A percentile compares a stretch with the other conserved stretches of the same genome.
Evolutionary conservation across 92 coral and sea anemone species (phyloP).

Genomic region (Epizoanthus scotinus): DNA sequence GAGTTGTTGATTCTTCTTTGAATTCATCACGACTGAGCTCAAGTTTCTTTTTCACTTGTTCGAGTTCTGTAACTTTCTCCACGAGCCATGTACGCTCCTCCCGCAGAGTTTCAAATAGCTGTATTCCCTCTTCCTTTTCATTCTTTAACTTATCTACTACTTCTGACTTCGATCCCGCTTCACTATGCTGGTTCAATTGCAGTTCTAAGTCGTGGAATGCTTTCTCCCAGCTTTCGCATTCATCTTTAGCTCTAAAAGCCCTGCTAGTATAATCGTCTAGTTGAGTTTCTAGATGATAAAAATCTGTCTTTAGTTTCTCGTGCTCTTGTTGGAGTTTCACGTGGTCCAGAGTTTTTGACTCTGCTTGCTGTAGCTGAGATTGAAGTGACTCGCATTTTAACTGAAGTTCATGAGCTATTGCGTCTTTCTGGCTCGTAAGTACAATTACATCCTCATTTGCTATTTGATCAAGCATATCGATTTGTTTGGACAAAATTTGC

Average conservation of each 20-base stretch:
- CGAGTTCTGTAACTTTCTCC: constrained; percentile 36
- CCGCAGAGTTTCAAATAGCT: constrained; percentile 11
- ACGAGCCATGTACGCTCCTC: constrained; percentile 23
- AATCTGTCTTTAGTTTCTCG: constrained; percentile 9
- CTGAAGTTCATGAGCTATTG: constrained; percentile 26
- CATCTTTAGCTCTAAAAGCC: constrained; percentile 44
- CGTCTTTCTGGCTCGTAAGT: constrained; percentile 24
- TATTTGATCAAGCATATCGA: constrained; percentile 34
- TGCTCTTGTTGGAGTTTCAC: background rate
- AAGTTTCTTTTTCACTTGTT: constrained; percentile 9
- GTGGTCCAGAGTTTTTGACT: background rate
- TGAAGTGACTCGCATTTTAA: constrained; percentile 29
- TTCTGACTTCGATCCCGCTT: background rate
- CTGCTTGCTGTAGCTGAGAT: constrained; percentile 7
- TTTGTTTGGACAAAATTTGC: constrained; percentile 16
- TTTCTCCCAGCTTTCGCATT: constrained; percentile 23
- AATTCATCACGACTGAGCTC: constrained; percentile 30
- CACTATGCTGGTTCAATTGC: background rate
- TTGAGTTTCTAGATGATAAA: background rate
- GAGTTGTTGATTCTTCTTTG: constrained; percentile 22
- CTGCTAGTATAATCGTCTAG: background rate
- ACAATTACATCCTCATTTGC: constrained; percentile 33
- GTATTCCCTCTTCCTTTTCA: background rate
- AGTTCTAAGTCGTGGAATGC: constrained; percentile 11
- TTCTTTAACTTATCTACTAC: background rate